Evolutionary conservation across 92 coral and sea anemone species (phyloP), one percentile per base, ranked within the genome.

Genomic region (Heteractis magnifica): DNA sequence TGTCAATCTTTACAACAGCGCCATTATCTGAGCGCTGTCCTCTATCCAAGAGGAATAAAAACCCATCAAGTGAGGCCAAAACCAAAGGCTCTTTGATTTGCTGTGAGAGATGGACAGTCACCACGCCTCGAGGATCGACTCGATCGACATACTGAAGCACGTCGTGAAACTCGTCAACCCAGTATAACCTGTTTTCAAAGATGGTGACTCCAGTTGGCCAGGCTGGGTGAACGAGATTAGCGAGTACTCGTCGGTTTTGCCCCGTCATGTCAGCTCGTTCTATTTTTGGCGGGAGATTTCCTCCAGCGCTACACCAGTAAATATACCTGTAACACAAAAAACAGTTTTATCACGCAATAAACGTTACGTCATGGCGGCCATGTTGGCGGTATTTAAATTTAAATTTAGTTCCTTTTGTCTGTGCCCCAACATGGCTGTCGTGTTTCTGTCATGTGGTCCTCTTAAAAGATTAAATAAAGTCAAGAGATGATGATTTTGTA

Each of bases 191-290:
- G 81, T 78, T 84, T 41, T 21, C 79, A 34, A 80, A 81, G 72
- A 85, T 49, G 10, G 75, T 51, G 34, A 88, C 79, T 16, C 91
- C 84, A 14, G 82, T 71, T 76, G 88, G 91, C 19, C 72, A 62
- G 34, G 82, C 77, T 16, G 77, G 71, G 49, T 10, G 48, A 73
- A 7, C 51, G 16, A 83, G 80, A 53, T 49, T 20, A 21, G 73
- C 64, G 6, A 83, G 48, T 52, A 83, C 52, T 19, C 52, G 64
- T 60, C 86, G 48, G 56, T 86, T 85, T 9, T 12, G 20, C 68
- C 92, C 92, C 51, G 79, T 82, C 92, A 89, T 86, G 73, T 89
- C 86, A 6, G 87, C 84, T 23, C 85, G 84, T 52, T 77, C 71
- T 60, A 89, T 81, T 75, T 65, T 72, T 23, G 92, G 87, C 13